Evolutionary conservation across 2,797 vertebrate species (phyloP).

Genomic region (Sebastes taczanowskii): DNA sequence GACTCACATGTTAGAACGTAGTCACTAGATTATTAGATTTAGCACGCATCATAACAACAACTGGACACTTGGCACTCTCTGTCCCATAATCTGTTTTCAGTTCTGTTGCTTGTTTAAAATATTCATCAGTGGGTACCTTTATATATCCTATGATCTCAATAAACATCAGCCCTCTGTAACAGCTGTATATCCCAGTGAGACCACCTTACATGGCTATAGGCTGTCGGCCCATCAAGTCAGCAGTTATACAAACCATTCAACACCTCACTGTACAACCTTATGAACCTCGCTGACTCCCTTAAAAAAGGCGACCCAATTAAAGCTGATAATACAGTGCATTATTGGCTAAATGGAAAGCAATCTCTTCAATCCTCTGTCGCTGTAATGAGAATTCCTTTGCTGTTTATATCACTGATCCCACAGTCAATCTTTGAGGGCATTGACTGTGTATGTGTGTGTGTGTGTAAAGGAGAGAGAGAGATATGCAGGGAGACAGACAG

Average conservation of each 20-base stretch:
- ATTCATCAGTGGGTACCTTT: background rate
- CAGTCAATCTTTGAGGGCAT: background rate
- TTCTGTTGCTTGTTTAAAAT: background rate
- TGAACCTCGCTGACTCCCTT: background rate
- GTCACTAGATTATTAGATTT: background rate
- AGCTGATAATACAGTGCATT: conserved; percentile 44
- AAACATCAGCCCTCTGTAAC: background rate
- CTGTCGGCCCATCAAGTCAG: background rate
- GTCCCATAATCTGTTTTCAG: background rate
- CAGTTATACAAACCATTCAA: background rate
- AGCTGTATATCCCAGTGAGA: background rate
- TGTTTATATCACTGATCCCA: conserved; percentile 56
- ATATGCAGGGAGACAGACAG: background rate
- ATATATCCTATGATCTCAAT: background rate
- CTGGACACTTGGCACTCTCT: background rate
- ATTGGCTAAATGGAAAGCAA: conserved; percentile 42
- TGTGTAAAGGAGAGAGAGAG: background rate
- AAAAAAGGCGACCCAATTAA: conserved; percentile 28
- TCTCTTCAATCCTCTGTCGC: conserved; percentile 51
- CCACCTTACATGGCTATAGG: background rate
- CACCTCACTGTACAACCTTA: background rate
- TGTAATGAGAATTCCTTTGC: conserved; percentile 61
- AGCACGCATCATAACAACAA: background rate
- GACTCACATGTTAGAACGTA: background rate
- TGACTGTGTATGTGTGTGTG: background rate